Conservation (phyloP, 2,888 invertebrate species). For the Oscheius sp. region DNA sequence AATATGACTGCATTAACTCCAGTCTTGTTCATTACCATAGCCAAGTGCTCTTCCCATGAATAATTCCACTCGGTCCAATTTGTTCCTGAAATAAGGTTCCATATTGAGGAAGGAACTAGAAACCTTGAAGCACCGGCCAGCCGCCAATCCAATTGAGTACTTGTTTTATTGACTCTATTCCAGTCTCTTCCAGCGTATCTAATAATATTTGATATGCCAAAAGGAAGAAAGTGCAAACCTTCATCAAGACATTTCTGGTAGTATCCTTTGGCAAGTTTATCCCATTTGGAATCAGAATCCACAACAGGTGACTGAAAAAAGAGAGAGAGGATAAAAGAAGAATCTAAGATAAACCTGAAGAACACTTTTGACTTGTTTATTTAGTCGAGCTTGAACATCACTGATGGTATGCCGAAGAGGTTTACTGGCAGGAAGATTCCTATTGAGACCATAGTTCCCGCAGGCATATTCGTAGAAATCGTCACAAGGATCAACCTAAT, state of each 20-base stretch:
- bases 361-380: slow-evolving; percentile 62
- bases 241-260: slow-evolving; percentile 68
- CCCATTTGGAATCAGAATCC: slow-evolving; percentile 56
- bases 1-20: slow-evolving; percentile 66
- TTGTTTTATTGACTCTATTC: slow-evolving; percentile 47
- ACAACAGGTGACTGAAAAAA: slow-evolving; percentile 39
- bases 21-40: slow-evolving; percentile 60
- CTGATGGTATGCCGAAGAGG: slow-evolving; percentile 64
- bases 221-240: too few relatives aligned
- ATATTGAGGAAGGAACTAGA: neutral
- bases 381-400: slow-evolving; percentile 61
- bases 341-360: slow-evolving; percentile 40
- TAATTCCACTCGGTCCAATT: slow-evolving; percentile 61
- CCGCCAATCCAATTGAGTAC: slow-evolving; percentile 66
- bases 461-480: slow-evolving; percentile 69
- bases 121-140: slow-evolving; percentile 66
- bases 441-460: slow-evolving; percentile 65
- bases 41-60: slow-evolving; percentile 63
- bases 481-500: slow-evolving; percentile 63
- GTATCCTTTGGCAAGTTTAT: slow-evolving; percentile 60
- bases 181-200: slow-evolving; percentile 55
- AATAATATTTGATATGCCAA: neutral
- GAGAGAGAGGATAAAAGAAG: neutral
- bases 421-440: slow-evolving; percentile 62
- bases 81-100: slow-evolving; percentile 31